Evolutionary conservation across 2,113 vertebrate species (phyloP).

Genomic region (Nibea coibor): DNA sequence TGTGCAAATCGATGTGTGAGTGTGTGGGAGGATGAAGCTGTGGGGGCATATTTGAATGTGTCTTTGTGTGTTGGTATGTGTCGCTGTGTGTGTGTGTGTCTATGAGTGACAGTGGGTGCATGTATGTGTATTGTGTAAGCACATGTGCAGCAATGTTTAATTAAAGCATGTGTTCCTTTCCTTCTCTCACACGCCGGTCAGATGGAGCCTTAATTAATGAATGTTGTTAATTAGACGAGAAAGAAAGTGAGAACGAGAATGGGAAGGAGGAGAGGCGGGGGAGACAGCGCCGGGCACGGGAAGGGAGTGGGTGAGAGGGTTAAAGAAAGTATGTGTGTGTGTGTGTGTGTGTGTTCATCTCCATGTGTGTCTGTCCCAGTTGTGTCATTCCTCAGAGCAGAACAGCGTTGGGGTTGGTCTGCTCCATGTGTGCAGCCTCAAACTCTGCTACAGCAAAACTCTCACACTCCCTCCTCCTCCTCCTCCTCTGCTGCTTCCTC

Average conservation of each 20-base stretch:
- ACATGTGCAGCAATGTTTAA: constrained; percentile 80
- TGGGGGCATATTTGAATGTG: constrained; percentile 72
- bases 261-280: constrained; percentile 35
- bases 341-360: constrained; percentile 58
- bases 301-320: constrained; percentile 41
- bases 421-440: constrained; percentile 79
- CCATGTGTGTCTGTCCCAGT: constrained; percentile 76
- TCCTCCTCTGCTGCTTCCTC: constrained; percentile 39
- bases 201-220: constrained; percentile 86
- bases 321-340: constrained; percentile 51
- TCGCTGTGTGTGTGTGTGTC: constrained; percentile 46
- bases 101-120: constrained; percentile 55
- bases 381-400: constrained; percentile 85
- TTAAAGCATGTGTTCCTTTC: constrained; percentile 82
- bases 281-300: constrained; percentile 42
- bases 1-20: constrained; percentile 73
- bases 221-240: constrained; percentile 84
- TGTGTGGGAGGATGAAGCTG: constrained; percentile 78
- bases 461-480: constrained; percentile 44
- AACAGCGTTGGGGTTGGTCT: constrained; percentile 82
- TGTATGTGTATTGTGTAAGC: constrained; percentile 59
- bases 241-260: constrained; percentile 64
- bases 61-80: constrained; percentile 66
- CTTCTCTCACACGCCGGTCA: constrained; percentile 76
- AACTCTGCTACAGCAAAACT: constrained; percentile 73